Evolutionary conservation across 2,797 vertebrate genomes (phyloP).

Genomic region (Microctenopoma stevenorrisi): DNA sequence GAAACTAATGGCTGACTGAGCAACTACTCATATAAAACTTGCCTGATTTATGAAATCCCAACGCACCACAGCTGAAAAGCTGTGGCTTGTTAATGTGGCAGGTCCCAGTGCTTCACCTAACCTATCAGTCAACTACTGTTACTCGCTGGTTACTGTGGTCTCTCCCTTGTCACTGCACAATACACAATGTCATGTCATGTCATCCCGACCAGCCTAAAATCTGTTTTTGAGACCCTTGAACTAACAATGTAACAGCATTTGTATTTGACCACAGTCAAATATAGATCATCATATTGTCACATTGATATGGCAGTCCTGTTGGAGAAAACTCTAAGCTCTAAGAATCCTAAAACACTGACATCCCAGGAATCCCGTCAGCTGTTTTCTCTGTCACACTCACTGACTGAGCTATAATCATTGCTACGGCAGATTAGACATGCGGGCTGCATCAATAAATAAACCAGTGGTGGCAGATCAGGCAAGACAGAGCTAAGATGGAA

Average conservation of each 20-base stretch:
- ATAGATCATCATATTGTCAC: not conserved
- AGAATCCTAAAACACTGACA: conserved; percentile 6
- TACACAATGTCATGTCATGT: not conserved
- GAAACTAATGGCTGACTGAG: not conserved
- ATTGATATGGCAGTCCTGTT: not conserved
- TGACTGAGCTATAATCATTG: not conserved
- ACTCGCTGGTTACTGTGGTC: too few relatives aligned
- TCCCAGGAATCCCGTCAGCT: conserved; percentile 3
- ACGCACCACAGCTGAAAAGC: too few relatives aligned
- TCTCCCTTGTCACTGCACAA: not conserved
- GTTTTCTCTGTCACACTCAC: conserved; percentile 6
- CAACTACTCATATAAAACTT: not conserved
- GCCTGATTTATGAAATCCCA: not conserved
- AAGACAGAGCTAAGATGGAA: conserved; percentile 8
- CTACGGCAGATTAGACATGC: conserved; percentile 26
- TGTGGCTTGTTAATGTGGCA: not conserved
- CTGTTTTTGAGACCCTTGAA: too few relatives aligned
- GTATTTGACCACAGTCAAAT: too few relatives aligned
- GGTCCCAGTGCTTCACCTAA: not conserved
- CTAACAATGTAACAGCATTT: too few relatives aligned
- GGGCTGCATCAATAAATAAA: conserved; percentile 17
- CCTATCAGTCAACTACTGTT: not conserved
- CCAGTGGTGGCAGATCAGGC: conserved; percentile 9
- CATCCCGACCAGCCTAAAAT: too few relatives aligned
- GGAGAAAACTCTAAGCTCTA: not conserved